phyloP scores from a whole-genome alignment of 2,797 vertebrate species.

The Xenentodon cancila region DNA sequence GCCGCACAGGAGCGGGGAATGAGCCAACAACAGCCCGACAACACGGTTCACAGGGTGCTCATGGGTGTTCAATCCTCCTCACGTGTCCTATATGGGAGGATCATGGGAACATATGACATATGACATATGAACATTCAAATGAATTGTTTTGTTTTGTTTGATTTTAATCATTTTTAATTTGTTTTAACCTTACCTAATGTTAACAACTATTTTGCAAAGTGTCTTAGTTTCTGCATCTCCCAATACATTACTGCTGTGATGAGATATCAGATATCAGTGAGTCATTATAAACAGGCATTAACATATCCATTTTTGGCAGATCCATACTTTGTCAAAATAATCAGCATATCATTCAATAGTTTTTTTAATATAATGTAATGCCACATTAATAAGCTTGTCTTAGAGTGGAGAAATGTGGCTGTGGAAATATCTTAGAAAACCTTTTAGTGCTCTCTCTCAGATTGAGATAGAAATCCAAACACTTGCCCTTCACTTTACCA shows the following conservation, averaged over 20 bases:
- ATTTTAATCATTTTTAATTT: too few species aligned
- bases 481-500: not conserved
- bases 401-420: not conserved
- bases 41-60: not conserved
- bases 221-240: too few species aligned
- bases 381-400: not conserved
- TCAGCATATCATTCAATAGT: not conserved
- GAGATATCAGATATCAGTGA: too few species aligned
- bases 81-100: not conserved
- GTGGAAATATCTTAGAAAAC: not conserved
- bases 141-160: too few species aligned
- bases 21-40: not conserved
- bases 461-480: not conserved
- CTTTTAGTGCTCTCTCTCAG: not conserved
- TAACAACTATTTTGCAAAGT: too few species aligned
- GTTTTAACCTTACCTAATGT: too few species aligned
- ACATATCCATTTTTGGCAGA: too few species aligned
- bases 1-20: not conserved
- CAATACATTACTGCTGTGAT: too few species aligned
- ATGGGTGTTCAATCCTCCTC: not conserved
- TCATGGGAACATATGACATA: not conserved
- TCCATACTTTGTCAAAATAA: not conserved
- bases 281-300: too few species aligned
- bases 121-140: too few species aligned
- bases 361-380: not conserved